phyloP scores from a whole-genome alignment of 2,888 invertebrate species.

The Eudasyphora cyanicolor region DNA sequence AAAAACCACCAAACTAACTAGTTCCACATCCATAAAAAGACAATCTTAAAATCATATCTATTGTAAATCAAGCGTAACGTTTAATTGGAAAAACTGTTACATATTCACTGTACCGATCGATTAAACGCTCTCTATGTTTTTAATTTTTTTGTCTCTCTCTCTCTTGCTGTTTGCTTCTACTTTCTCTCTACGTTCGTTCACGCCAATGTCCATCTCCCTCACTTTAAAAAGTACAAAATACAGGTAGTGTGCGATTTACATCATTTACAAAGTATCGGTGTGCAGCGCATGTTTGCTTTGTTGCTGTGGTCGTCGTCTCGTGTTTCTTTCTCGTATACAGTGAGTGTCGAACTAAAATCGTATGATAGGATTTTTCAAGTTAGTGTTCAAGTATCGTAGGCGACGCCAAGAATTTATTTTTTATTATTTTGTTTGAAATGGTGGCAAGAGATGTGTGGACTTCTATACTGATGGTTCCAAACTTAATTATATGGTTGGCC shows the following conservation, averaged over 20 bases:
- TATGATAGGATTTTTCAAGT: neutral
- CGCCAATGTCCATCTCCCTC: neutral
- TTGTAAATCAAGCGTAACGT: neutral
- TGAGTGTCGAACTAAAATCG: neutral
- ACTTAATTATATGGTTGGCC: no score
- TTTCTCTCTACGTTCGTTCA: neutral
- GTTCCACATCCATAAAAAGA: slow-evolving; percentile 23
- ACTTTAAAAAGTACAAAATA: no score
- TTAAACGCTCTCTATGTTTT: no score
- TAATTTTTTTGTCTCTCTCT: neutral
- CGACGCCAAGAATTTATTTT: no score
- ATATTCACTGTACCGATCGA: neutral
- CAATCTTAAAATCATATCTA: neutral
- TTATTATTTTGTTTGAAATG: no score
- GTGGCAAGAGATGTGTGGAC: no score
- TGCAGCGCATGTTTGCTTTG: no score
- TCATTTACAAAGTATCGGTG: neutral
- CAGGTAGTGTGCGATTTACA: slow-evolving; percentile 13
- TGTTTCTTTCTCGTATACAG: neutral
- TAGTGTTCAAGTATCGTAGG: no score
- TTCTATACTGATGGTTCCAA: no score
- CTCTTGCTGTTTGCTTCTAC: neutral
- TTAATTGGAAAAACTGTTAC: neutral
- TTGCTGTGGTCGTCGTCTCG: neutral
- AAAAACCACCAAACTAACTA: neutral